phyloP scores from a whole-genome alignment of 1,140 invertebrate species.

The Macrosteles quadrilineatus region DNA sequence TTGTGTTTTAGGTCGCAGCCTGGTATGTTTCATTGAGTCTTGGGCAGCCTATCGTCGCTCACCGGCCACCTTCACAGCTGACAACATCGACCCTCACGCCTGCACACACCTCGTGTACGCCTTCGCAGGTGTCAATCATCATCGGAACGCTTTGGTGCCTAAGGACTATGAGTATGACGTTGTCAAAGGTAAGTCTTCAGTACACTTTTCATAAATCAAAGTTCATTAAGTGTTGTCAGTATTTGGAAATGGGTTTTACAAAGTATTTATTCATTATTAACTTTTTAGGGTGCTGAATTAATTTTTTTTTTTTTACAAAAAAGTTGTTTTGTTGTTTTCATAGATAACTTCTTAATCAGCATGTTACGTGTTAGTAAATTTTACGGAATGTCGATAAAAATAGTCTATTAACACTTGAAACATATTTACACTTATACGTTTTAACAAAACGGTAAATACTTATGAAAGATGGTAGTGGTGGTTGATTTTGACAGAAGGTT shows the following conservation, averaged over 20 bases:
- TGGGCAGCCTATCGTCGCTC: slow-evolving; percentile 65
- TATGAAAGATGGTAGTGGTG: too few relatives aligned
- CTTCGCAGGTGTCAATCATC: slow-evolving; percentile 69
- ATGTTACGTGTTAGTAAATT: too few relatives aligned
- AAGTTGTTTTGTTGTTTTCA: too few relatives aligned
- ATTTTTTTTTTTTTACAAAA: too few relatives aligned
- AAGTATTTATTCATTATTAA: background rate
- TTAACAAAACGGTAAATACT: too few relatives aligned
- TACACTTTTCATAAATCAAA: background rate
- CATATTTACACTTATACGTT: too few relatives aligned
- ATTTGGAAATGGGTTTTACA: background rate
- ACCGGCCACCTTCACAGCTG: slow-evolving; percentile 64
- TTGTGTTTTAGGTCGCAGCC: slow-evolving; percentile 28
- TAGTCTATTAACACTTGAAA: too few relatives aligned
- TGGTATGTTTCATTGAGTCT: slow-evolving; percentile 67
- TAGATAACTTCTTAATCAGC: too few relatives aligned
- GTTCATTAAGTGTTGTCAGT: background rate
- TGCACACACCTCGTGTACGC: slow-evolving; percentile 84
- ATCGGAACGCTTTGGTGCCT: slow-evolving; percentile 59
- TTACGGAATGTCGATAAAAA: too few relatives aligned
- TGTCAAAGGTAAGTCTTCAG: slow-evolving; percentile 54
- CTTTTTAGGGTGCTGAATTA: too few relatives aligned
- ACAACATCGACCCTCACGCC: slow-evolving; percentile 66
- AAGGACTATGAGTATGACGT: slow-evolving; percentile 58
- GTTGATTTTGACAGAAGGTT: too few relatives aligned